Conservation (phyloP, 2,888 invertebrate species). For the Sialis lutaria region DNA sequence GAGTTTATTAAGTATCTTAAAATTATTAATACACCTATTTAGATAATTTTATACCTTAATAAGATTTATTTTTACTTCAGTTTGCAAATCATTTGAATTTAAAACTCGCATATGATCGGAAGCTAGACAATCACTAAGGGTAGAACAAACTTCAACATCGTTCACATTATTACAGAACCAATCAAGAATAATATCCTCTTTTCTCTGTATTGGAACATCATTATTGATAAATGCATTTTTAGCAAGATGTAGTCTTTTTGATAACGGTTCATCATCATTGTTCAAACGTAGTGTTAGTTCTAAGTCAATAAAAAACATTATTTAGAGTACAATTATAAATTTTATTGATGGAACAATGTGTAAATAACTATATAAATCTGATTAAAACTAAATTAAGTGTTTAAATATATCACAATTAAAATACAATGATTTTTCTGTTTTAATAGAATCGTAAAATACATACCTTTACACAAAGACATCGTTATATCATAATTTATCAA, state of each 20-base stretch:
- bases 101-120: neutral
- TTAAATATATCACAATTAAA: no score
- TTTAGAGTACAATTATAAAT: no score
- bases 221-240: neutral
- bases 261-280: slow-evolving; percentile 1
- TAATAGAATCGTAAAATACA: no score
- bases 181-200: slow-evolving; percentile 2
- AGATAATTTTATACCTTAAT: neutral
- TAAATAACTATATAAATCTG: no score
- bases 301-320: neutral
- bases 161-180: slow-evolving; percentile 2
- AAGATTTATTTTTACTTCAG: neutral
- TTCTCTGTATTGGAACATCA: slow-evolving; percentile 2
- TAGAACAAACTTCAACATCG: neutral
- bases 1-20: neutral
- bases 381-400: no score
- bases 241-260: slow-evolving; percentile 1
- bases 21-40: neutral
- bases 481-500: no score
- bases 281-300: slow-evolving; percentile 1
- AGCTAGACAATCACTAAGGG: neutral
- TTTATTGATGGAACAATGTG: no score
- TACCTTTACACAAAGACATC: no score
- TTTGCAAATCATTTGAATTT: neutral
- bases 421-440: no score